phyloP scores from a whole-genome alignment of 2,113 vertebrate genomes.

The Agapornis roseicollis region DNA sequence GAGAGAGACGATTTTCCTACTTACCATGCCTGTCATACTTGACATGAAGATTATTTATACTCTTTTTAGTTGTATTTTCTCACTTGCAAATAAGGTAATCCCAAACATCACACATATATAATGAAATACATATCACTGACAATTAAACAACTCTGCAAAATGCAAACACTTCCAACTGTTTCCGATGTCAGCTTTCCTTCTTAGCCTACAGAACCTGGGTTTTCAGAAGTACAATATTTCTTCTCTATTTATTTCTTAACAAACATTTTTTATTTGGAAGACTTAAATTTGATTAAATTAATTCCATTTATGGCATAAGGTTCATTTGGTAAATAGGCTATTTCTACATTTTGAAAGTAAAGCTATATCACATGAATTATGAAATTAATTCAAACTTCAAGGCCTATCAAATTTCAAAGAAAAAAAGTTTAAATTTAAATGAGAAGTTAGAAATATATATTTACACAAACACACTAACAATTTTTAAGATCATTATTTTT shows the following conservation, averaged over 20 bases:
- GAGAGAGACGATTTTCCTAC: neutral
- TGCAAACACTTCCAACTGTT: neutral
- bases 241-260: neutral
- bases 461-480: neutral
- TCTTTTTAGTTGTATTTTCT: neutral
- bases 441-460: neutral
- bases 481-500: neutral
- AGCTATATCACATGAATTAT: neutral
- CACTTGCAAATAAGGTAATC: neutral
- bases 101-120: neutral
- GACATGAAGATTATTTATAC: neutral
- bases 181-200: neutral
- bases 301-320: neutral
- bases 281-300: neutral
- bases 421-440: neutral
- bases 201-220: neutral
- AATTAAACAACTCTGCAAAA: neutral
- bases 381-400: neutral
- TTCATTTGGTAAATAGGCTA: neutral
- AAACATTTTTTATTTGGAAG: neutral
- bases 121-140: neutral
- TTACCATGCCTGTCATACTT: neutral
- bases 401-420: neutral
- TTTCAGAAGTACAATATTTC: neutral
- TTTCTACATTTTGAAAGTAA: neutral